Base-by-base conservation (phyloP, 2,113 vertebrate genomes). In the Mastomys coucha region DNA sequence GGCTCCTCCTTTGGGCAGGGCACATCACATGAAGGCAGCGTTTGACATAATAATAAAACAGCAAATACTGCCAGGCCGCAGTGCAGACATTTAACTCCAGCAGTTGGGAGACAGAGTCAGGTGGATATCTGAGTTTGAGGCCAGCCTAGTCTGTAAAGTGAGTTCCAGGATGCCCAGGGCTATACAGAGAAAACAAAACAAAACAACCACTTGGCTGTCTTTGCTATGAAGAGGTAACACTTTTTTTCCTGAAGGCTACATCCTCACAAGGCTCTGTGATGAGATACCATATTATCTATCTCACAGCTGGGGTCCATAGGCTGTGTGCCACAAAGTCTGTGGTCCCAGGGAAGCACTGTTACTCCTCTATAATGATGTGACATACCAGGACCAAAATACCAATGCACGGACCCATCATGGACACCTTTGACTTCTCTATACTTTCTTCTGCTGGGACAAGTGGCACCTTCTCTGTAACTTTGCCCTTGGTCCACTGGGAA, bases 401-500 rank as follows among this genome's bases (percentile, higher is more conserved):
- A 3, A 11, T 33, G 53, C 20, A 20, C 22, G 10, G 0, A 65
- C 14, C 17, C 70, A 9, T 51, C 33, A 4, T 3, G 7, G 49
- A 0, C 56, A 4, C 1, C 20, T 19, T 45, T 13, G 2, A 11
- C 16, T 4, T 31, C 56, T 81, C 9, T 39, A 0, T 56, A 11
- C 65, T 72, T 84, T 51, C 12, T 69, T 77, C 36, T 88, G 85
- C 84, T 36, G 31, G 28, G 49, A n/a, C 45, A 51, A 24, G 45
- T 53, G 42, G 33, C 94, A 69, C 89, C 87, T 95, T 94, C 51
- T 78, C 87, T 94, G 36, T 93, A 97, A 97, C 96, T 96, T 96
- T 98, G 45, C 77, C 85, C 72, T 95, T 96, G 88, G 91, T 98
- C 98, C 97, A 94, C 84, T 63, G 82, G 97, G 95, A 97, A 96